Evolutionary conservation across 2,113 vertebrate species (phyloP), one percentile per base, ranked within the genome.

Genomic region (Cavia aperea): DNA sequence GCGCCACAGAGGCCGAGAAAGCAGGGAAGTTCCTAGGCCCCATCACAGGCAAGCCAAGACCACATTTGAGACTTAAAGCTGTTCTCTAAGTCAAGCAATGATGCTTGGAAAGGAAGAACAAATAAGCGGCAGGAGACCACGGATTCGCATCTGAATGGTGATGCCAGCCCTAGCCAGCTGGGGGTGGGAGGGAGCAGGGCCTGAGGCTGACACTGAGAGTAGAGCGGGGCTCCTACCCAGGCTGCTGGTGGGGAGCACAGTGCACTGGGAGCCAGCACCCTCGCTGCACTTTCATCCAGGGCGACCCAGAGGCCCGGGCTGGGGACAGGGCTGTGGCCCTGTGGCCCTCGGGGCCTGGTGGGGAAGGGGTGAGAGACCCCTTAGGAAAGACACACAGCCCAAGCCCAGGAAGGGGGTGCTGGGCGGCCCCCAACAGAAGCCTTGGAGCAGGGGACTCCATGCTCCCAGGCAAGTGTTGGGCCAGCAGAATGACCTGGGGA

Each of bases 71-170:
- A 82, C 15, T 33, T 87, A 86, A 89, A 92, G 56, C 60, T 81
- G 63, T 68, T 93, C 49, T 79, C 84, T 77, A 82, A 81, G 77
- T 84, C 56, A 89, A 86, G 58, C 43, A 62, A 62, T 70, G 36
- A 66, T 78, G 36, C 39, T 46, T 54, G 84, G 70, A 77, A 89
- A 83, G 79, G 24, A 78, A 92, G 63, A 92, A 88, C 58, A 92
- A 92, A 63, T 88, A 90, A 54, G 49, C 36, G 51, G 51, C 66
- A 24, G 86, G 75, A 91, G 62, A 89, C 15, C 60, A 62, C 14
- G 84, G 82, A 65, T 82, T 90, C 68, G 77, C 68, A 88, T 77
- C 60, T 88, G 79, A 90, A 82, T 92, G 31, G 82, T 54, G 88
- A 88, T 81, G 23, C 16, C 43, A 11, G n/a, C 70, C n/a, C 66